A percentile compares a stretch with the other conserved stretches of the same genome.
Evolutionary conservation across 2,888 invertebrate species (phyloP).

Genomic region (Cosmopolites sordidus): DNA sequence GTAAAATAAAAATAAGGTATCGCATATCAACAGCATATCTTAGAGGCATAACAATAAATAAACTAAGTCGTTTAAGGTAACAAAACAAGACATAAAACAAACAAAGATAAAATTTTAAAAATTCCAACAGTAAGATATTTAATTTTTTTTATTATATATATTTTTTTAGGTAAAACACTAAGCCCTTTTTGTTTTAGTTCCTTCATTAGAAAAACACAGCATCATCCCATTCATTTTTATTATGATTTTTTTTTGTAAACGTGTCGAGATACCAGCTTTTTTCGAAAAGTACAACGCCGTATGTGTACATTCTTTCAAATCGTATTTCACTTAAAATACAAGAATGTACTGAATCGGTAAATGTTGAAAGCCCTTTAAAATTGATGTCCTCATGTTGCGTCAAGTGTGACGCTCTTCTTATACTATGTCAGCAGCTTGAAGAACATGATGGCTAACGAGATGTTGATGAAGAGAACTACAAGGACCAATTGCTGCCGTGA

Average conservation of each 20-base stretch:
- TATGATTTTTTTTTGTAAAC: too few species aligned
- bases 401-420: conserved; percentile 38
- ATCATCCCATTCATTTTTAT: neutral
- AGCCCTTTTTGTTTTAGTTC: neutral
- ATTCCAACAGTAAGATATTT: conserved; percentile 41
- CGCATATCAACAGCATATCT: neutral
- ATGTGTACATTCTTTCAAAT: neutral
- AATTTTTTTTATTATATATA: conserved; percentile 2
- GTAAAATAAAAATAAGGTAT: neutral
- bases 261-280: too few species aligned
- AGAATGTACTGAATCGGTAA: neutral
- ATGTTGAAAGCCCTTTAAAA: neutral
- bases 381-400: neutral
- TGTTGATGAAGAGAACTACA: conserved; percentile 89
- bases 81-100: conserved; percentile 37
- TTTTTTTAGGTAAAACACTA: conserved; percentile 21
- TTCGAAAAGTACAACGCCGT: neutral
- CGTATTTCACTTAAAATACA: neutral
- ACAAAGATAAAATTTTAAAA: conserved; percentile 44
- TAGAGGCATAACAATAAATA: neutral
- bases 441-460: conserved; percentile 92
- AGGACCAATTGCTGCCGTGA: conserved; percentile 92
- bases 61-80: conserved; percentile 19
- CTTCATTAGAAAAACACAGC: neutral
- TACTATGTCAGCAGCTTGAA: conserved; percentile 94